These are phyloP conservation scores for Amblyraja radiata DNA, from an alignment of 2,797 vertebrate species.

Conservation along the genomic window DNA sequence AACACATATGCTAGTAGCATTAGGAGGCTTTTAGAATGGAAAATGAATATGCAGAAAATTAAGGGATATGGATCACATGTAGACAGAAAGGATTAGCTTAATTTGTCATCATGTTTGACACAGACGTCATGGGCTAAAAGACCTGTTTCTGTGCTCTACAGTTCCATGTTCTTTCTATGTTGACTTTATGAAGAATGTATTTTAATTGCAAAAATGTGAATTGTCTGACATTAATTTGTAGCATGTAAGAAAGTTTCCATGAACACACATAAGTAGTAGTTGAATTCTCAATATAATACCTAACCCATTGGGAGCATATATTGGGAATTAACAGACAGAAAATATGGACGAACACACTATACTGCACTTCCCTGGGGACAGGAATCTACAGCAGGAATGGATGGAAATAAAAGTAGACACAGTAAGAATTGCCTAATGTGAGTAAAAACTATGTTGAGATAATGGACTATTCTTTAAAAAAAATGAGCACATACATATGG, in stretches of 20 bases:
- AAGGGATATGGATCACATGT: too few relatives aligned
- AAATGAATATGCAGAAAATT: too few relatives aligned
- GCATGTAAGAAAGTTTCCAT: background rate
- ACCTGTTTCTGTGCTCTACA: too few relatives aligned
- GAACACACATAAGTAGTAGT: background rate
- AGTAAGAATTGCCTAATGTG: background rate
- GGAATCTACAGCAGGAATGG: background rate
- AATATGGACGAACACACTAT: background rate
- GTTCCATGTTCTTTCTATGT: too few relatives aligned
- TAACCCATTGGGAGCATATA: background rate
- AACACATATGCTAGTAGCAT: too few relatives aligned
- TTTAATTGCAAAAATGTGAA: background rate
- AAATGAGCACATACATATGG: background rate
- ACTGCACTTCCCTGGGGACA: background rate
- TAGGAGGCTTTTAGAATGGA: too few relatives aligned
- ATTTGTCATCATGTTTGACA: too few relatives aligned
- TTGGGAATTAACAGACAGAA: background rate
- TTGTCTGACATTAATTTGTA: background rate
- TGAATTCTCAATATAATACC: background rate
- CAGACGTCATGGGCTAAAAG: too few relatives aligned
- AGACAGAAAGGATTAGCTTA: too few relatives aligned
- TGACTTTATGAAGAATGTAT: background rate
- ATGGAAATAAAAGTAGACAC: background rate
- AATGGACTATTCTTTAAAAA: background rate
- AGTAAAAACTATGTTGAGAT: background rate